Evolutionary conservation across 2,113 vertebrate species (phyloP).

Genomic region (Laterallus jamaicensis): DNA sequence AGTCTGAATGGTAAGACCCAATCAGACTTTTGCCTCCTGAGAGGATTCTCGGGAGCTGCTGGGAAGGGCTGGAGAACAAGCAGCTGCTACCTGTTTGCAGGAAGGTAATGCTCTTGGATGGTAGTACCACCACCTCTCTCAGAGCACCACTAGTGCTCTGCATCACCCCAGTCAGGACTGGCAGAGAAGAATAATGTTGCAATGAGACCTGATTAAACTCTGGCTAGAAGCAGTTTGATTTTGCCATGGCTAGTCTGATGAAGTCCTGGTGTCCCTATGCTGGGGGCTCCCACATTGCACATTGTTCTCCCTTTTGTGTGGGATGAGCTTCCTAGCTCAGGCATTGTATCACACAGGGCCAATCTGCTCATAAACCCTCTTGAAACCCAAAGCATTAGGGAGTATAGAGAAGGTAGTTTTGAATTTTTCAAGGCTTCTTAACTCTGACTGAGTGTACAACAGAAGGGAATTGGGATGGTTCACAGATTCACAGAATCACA

Average conservation of each 20-base stretch:
- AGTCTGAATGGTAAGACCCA: background rate
- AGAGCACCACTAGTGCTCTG: too few species aligned
- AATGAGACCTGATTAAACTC: background rate
- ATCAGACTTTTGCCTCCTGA: background rate
- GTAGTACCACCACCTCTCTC: background rate
- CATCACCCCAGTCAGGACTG: too few species aligned
- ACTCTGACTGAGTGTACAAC: background rate
- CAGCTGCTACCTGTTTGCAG: background rate
- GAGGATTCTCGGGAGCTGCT: background rate
- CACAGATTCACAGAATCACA: too few species aligned
- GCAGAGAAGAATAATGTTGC: rapidly evolving
- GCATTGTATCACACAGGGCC: background rate
- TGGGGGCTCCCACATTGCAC: background rate
- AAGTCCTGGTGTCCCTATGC: background rate
- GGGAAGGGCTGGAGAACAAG: background rate
- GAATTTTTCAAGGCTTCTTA: background rate
- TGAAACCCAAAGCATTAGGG: background rate
- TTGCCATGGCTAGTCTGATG: background rate
- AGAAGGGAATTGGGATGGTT: background rate
- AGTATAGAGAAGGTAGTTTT: background rate
- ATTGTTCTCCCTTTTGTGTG: background rate
- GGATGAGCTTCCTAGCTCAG: background rate
- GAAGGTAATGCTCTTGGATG: background rate
- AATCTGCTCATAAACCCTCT: background rate
- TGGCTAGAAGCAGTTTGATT: rapidly evolving